phyloP scores from a whole-genome alignment of 2,797 vertebrate genomes.

The Clarias platycephalus region DNA sequence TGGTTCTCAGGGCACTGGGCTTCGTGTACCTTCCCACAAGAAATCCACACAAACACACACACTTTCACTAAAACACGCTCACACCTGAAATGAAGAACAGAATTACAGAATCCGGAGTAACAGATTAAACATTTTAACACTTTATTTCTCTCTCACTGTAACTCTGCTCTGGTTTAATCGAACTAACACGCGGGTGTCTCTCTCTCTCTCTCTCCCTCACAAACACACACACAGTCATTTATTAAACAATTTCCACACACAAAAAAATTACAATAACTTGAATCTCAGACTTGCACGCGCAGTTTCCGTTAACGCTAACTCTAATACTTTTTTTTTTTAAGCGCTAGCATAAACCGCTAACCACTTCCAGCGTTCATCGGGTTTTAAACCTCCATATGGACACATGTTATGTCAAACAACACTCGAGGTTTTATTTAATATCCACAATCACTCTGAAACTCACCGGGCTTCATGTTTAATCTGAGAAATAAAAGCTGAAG shows the following conservation, averaged over 20 bases:
- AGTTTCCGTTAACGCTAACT: not conserved
- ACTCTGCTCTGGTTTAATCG: no score
- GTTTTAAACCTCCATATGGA: not conserved
- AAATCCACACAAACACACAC: not conserved
- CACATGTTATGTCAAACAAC: not conserved
- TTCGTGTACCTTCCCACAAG: no score
- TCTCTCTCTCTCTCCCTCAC: not conserved
- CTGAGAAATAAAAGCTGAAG: not conserved
- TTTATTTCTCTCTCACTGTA: not conserved
- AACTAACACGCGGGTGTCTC: not conserved
- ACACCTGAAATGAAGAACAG: not conserved
- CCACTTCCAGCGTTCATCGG: not conserved
- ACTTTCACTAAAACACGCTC: not conserved
- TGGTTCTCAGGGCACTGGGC: not conserved
- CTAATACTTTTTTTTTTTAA: not conserved
- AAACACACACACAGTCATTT: not conserved
- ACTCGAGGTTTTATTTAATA: accelerated
- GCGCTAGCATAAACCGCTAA: not conserved
- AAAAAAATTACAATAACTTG: not conserved
- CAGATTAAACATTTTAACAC: not conserved
- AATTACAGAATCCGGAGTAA: not conserved
- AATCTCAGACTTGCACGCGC: not conserved
- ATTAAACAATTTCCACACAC: not conserved
- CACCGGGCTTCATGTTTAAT: conserved; percentile 24
- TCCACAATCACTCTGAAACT: not conserved